A percentile compares a stretch with the other conserved stretches of the same genome.
These are phyloP conservation scores for Bruchidius siliquastri DNA, from an alignment of 2,888 invertebrate species.

Conservation along the genomic window DNA sequence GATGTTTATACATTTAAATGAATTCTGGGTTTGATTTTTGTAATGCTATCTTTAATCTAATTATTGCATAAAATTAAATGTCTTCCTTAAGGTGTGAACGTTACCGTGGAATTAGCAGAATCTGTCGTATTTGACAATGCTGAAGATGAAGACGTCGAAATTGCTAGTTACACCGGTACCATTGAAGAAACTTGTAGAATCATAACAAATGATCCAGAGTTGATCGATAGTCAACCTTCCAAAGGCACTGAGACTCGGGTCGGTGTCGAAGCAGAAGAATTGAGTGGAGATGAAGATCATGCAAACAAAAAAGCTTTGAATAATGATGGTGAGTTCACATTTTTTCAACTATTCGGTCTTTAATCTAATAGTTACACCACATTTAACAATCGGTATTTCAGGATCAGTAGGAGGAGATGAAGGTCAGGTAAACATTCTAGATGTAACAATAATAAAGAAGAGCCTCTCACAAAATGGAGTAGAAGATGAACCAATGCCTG, in stretches of 20 bases:
- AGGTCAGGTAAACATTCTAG: constrained; percentile 1
- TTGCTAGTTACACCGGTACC: neutral
- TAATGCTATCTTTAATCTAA: too few species aligned
- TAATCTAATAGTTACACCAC: too few species aligned
- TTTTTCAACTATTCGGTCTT: too few species aligned
- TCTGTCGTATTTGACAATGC: neutral
- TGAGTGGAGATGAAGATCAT: neutral
- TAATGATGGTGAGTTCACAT: constrained; percentile 9
- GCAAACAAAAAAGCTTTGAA: neutral
- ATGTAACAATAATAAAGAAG: neutral
- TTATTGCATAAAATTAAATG: too few species aligned
- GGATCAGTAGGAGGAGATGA: neutral
- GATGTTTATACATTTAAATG: too few species aligned
- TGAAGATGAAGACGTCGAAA: neutral
- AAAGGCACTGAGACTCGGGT: neutral
- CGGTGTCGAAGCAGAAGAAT: neutral
- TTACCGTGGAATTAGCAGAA: neutral
- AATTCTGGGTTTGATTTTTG: too few species aligned
- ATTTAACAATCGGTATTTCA: constrained; percentile 1
- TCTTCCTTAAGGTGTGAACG: neutral
- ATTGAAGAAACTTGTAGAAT: neutral
- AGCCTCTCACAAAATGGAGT: neutral
- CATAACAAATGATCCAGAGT: neutral
- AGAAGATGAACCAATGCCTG: neutral
- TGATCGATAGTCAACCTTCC: neutral